phyloP scores from a whole-genome alignment of 2,888 invertebrate genomes.

The Nemurella pictetii region DNA sequence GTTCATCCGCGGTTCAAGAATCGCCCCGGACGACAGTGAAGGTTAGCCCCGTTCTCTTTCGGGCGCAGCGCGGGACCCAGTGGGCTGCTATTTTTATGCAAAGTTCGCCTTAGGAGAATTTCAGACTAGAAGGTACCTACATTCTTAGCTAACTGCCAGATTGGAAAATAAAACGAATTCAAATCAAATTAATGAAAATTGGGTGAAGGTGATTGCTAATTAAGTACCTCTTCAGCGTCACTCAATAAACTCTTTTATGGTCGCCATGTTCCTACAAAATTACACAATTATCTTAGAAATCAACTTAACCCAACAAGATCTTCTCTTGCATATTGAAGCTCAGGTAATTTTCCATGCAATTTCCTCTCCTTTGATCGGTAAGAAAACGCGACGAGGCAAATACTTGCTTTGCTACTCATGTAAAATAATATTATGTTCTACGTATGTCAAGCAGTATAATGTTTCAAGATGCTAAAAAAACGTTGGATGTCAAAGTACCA shows the following conservation, averaged over 20 bases:
- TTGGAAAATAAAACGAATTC: background rate
- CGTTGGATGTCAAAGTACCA: too few relatives aligned
- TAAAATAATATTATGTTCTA: too few relatives aligned
- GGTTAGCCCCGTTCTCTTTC: too few relatives aligned
- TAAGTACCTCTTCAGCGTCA: background rate
- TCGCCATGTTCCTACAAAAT: background rate
- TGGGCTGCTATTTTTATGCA: too few relatives aligned
- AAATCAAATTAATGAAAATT: background rate
- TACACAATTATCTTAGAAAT: background rate
- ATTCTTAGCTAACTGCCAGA: background rate
- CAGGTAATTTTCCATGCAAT: slow-evolving; percentile 2
- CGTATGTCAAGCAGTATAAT: too few relatives aligned
- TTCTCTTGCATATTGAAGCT: background rate
- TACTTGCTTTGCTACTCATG: too few relatives aligned
- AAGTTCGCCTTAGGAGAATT: too few relatives aligned
- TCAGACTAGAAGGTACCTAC: too few relatives aligned
- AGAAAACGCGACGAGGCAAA: background rate
- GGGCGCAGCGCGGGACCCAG: too few relatives aligned
- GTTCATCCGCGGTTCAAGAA: background rate
- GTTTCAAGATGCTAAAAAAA: too few relatives aligned
- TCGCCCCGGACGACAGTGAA: background rate
- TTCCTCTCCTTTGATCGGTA: slow-evolving; percentile 28
- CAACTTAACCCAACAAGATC: background rate
- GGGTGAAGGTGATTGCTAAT: too few relatives aligned
- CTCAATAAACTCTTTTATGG: background rate